Evolutionary conservation across 2,113 vertebrate genomes (phyloP).

Genomic region (Axis porcinus): DNA sequence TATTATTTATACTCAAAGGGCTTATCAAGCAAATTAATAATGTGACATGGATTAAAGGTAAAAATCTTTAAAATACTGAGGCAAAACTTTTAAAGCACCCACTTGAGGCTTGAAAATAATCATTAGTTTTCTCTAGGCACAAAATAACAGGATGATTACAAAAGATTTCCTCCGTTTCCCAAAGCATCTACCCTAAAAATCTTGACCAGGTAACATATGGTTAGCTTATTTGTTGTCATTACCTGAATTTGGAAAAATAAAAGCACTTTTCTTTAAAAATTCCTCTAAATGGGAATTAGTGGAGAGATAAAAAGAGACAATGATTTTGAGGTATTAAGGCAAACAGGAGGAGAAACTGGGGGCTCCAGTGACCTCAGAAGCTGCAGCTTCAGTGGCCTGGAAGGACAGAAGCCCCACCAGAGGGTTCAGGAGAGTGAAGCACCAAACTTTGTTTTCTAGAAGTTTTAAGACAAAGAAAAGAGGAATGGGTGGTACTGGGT

Average conservation of each 20-base stretch:
- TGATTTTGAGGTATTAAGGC: background rate
- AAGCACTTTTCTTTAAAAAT: background rate
- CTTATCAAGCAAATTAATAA: conserved; percentile 31
- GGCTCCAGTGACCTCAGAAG: background rate
- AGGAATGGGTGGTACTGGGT: background rate
- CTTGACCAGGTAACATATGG: background rate
- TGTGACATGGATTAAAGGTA: background rate
- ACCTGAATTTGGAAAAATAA: background rate
- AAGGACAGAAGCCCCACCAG: background rate
- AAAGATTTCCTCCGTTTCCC: background rate
- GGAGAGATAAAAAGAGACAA: background rate
- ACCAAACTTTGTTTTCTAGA: background rate
- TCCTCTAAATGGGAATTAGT: background rate
- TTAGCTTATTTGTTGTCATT: background rate
- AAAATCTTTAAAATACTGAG: background rate
- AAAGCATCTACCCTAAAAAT: background rate
- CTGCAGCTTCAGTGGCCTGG: background rate
- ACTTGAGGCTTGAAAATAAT: background rate
- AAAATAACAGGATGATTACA: background rate
- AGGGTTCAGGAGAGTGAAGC: background rate
- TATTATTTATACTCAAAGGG: background rate
- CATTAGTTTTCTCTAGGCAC: background rate
- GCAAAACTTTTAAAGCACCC: background rate
- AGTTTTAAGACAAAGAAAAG: background rate
- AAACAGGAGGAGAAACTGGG: background rate